phyloP scores from a whole-genome alignment of 1,140 invertebrate species.

The Trinorchestia longiramus region DNA sequence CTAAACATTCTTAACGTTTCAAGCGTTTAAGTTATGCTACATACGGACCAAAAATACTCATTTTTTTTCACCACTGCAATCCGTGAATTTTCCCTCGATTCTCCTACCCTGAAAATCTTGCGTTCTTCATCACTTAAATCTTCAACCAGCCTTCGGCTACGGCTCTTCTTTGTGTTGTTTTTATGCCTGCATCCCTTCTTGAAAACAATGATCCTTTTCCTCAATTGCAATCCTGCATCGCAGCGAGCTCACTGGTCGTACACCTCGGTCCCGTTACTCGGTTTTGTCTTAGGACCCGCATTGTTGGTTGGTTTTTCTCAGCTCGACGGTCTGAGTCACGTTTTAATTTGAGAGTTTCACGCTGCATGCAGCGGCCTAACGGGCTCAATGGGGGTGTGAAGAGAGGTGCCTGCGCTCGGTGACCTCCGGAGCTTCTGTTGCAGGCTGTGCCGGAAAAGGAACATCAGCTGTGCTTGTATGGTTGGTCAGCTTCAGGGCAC shows the following conservation, averaged over 20 bases:
- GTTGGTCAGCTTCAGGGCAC: neutral
- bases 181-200: neutral
- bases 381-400: neutral
- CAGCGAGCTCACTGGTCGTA: neutral
- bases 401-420: neutral
- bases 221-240: neutral
- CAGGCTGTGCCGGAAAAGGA: neutral
- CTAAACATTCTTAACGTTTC: neutral
- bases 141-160: neutral
- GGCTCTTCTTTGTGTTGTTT: neutral
- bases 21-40: neutral
- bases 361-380: constrained; percentile 27
- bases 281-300: neutral
- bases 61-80: neutral
- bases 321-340: neutral
- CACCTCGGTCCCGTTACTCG: constrained; percentile 6
- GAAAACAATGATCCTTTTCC: neutral
- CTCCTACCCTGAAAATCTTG: neutral
- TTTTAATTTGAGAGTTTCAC: constrained; percentile 38
- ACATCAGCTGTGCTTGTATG: neutral
- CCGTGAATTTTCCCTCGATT: neutral
- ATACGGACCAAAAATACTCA: neutral
- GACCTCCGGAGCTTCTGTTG: neutral
- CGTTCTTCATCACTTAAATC: neutral
- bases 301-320: constrained; percentile 36